phyloP scores from a whole-genome alignment of 2,113 vertebrate genomes.

The Dipodomys stephensi region DNA sequence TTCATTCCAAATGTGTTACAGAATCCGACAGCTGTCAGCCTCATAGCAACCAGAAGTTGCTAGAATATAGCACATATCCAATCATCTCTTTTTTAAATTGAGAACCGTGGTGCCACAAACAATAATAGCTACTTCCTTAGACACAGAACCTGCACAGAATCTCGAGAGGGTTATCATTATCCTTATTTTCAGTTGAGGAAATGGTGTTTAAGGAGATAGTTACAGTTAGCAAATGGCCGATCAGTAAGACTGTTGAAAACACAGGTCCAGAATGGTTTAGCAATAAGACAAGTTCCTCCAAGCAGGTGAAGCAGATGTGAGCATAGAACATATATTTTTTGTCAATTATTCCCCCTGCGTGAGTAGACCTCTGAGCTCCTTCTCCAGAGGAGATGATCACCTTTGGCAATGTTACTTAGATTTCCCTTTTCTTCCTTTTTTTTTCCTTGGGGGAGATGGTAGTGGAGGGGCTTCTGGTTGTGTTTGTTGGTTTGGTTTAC shows the following conservation, averaged over 20 bases:
- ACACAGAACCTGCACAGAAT: not conserved
- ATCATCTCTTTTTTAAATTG: not conserved
- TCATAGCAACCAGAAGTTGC: not conserved
- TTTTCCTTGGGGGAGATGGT: too few relatives aligned
- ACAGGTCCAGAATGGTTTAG: not conserved
- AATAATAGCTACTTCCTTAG: not conserved
- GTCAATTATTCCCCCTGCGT: not conserved
- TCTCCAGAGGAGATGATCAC: not conserved
- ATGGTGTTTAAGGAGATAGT: not conserved
- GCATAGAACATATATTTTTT: not conserved
- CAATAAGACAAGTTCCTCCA: not conserved
- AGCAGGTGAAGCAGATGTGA: not conserved
- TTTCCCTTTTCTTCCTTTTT: not conserved
- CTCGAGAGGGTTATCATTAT: not conserved
- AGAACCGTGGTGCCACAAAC: not conserved
- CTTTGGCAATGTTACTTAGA: not conserved
- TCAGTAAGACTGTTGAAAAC: not conserved
- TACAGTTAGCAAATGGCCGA: not conserved
- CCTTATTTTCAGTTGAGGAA: slow-evolving; percentile 30
- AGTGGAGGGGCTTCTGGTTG: too few relatives aligned
- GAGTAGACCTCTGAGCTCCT: not conserved
- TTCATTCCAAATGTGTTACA: not conserved
- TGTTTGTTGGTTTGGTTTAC: too few relatives aligned
- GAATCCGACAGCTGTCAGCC: slow-evolving; percentile 52
- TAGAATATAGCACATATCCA: not conserved